These are phyloP conservation scores for Maccullochella peelii DNA, from an alignment of 2,113 vertebrate species.

Conservation along the genomic window DNA sequence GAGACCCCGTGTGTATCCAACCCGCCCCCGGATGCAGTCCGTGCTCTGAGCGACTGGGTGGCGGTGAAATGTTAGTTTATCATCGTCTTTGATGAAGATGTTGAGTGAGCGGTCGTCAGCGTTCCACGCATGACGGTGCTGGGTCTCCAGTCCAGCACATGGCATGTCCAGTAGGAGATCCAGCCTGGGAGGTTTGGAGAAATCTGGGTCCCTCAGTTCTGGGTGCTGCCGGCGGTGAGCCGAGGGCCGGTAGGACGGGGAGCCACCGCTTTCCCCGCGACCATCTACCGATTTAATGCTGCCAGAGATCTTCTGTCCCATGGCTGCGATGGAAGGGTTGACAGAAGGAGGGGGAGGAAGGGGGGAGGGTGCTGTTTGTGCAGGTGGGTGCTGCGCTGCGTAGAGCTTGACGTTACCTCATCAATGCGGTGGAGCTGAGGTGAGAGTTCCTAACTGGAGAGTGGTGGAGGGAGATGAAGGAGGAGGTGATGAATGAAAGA, in stretches of 20 bases:
- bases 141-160: constrained; percentile 86
- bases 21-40: constrained; percentile 93
- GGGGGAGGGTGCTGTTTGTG: constrained; percentile 46
- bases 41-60: constrained; percentile 98
- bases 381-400: constrained; percentile 66
- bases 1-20: constrained; percentile 93
- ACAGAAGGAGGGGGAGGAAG: constrained; percentile 30
- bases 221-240: constrained; percentile 86
- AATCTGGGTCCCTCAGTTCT: constrained; percentile 90
- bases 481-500: constrained; percentile 57
- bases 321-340: constrained; percentile 79
- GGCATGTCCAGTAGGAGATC: constrained; percentile 97
- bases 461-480: constrained; percentile 58
- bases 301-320: constrained; percentile 99
- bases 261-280: constrained; percentile 84
- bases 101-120: constrained; percentile 96
- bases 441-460: constrained; percentile 31
- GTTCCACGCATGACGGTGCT: constrained; percentile 94
- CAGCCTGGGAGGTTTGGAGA: constrained; percentile 90
- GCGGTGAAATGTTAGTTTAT: constrained; percentile 95
- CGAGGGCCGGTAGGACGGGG: constrained; percentile 88
- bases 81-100: constrained; percentile 97
- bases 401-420: constrained; percentile 89
- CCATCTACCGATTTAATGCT: constrained; percentile 96
- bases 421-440: constrained; percentile 81